These are phyloP conservation scores for Callocephalon fimbriatum DNA, from an alignment of 2,113 vertebrate genomes.

Conservation along the genomic window DNA sequence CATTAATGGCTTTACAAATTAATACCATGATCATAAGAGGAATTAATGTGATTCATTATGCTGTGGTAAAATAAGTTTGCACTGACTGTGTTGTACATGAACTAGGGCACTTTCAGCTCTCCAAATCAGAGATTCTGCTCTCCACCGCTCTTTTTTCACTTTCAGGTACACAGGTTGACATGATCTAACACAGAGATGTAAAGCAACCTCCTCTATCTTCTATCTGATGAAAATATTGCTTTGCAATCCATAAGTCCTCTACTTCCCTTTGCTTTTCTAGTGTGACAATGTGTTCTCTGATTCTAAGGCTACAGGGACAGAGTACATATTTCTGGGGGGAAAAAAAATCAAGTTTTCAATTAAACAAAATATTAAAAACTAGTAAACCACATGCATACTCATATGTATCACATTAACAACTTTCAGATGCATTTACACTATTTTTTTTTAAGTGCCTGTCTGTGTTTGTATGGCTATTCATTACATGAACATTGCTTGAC, in stretches of 20 bases:
- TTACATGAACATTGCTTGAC: not conserved
- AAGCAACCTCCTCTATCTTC: not conserved
- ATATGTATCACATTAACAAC: not conserved
- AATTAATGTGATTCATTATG: not conserved
- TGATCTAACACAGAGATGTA: not conserved
- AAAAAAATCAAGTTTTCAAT: not conserved
- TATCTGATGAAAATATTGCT: not conserved
- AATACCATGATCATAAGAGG: not conserved
- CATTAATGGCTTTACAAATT: not conserved
- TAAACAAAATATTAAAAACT: not conserved
- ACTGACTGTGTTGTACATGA: not conserved
- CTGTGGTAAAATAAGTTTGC: not conserved
- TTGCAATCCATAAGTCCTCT: not conserved
- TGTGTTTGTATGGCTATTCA: rapidly evolving
- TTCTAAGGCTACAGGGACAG: not conserved
- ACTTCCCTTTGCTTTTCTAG: not conserved
- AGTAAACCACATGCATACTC: not conserved
- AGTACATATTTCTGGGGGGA: not conserved
- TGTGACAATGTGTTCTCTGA: not conserved
- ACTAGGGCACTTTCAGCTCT: not conserved
- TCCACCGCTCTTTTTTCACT: not conserved
- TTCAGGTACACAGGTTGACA: not conserved
- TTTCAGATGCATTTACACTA: not conserved
- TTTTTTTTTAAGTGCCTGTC: not conserved
- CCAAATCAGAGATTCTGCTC: not conserved